Evolutionary conservation across 2,113 vertebrate species (phyloP).

Genomic region (Notechis scutatus): DNA sequence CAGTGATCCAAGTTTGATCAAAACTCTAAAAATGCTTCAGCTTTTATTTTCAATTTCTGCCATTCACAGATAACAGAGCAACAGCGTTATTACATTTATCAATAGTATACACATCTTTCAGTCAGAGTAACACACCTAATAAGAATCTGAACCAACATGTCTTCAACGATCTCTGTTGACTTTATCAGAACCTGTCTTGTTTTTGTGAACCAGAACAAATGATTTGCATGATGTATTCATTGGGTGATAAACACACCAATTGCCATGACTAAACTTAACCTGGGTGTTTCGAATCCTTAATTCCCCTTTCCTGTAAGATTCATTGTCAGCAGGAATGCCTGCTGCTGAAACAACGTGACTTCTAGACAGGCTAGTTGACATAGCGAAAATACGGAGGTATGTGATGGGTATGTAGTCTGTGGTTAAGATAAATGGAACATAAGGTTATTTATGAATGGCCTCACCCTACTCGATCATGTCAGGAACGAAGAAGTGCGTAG

Average conservation of each 20-base stretch:
- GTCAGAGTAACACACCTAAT: not conserved
- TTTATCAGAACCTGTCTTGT: slow-evolving; percentile 31
- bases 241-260: not conserved
- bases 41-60: slow-evolving; percentile 13
- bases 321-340: not conserved
- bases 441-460: not conserved
- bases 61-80: slow-evolving; percentile 6
- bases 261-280: not conserved
- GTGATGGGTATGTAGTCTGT: not conserved
- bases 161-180: not conserved
- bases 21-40: not conserved
- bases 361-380: slow-evolving; percentile 11
- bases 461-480: too few relatives aligned
- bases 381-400: not conserved
- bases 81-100: not conserved
- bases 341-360: slow-evolving; percentile 2
- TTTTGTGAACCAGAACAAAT: not conserved
- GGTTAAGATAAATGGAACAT: not conserved
- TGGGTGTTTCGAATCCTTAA: slow-evolving; percentile 13
- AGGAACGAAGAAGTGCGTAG: too few relatives aligned
- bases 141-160: not conserved
- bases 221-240: not conserved
- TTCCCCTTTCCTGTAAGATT: slow-evolving; percentile 17
- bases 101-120: not conserved
- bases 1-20: slow-evolving; percentile 7